Evolutionary conservation across 2,888 invertebrate genomes (phyloP).

Genomic region (Tetrapedia diversipes): DNA sequence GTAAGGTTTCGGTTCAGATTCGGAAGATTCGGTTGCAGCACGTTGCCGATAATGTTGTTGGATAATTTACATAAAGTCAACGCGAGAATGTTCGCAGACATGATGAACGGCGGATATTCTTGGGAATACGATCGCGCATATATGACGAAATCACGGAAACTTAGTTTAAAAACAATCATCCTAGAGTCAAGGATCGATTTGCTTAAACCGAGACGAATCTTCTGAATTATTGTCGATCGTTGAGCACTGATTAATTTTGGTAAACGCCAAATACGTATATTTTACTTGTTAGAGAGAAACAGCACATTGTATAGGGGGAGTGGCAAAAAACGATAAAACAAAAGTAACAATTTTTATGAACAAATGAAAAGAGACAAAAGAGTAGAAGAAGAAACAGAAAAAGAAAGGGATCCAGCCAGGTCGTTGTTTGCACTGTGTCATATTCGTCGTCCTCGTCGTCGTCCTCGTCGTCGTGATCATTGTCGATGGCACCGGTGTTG

Average conservation of each 20-base stretch:
- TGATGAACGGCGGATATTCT: constrained; percentile 4
- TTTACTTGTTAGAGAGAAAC: constrained; percentile 22
- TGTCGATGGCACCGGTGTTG: background rate
- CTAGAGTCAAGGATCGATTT: constrained; percentile 32
- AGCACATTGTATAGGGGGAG: no score
- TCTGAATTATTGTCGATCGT: constrained; percentile 64
- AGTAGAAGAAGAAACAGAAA: constrained; percentile 13
- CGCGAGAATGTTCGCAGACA: background rate
- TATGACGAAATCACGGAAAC: constrained; percentile 4
- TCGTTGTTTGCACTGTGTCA: background rate
- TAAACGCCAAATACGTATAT: constrained; percentile 31
- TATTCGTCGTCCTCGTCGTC: constrained; percentile 3
- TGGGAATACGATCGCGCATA: constrained; percentile 39
- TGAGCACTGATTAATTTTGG: constrained; percentile 56
- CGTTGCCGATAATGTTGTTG: constrained; percentile 52
- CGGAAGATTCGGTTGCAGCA: constrained; percentile 63
- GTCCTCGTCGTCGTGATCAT: constrained; percentile 5
- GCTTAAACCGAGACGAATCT: constrained; percentile 49
- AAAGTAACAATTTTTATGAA: background rate
- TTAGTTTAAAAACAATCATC: no score
- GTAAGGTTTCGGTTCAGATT: constrained; percentile 30
- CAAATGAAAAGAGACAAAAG: background rate
- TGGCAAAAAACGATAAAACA: constrained; percentile 8
- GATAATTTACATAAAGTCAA: constrained; percentile 56
- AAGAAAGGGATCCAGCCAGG: constrained; percentile 9